Conservation (phyloP, 2,797 vertebrate genomes). For the Megaceryle alcyon region DNA sequence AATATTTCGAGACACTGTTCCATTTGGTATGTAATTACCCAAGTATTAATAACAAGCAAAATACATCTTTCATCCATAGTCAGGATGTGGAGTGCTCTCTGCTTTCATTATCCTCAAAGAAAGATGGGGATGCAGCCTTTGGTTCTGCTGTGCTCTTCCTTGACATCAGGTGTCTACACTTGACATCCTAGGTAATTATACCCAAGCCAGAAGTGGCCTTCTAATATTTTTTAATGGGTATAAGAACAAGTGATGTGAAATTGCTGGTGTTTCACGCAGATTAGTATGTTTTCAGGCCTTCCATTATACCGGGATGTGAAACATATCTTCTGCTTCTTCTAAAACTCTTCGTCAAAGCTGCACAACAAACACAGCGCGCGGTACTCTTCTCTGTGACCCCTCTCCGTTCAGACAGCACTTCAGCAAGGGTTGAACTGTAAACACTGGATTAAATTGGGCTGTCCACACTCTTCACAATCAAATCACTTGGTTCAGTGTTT, state of each 20-base stretch:
- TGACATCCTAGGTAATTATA: constrained; percentile 6
- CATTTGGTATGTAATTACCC: constrained; percentile 26
- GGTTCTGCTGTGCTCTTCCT: background rate
- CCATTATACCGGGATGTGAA: background rate
- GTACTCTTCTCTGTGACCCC: background rate
- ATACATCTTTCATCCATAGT: background rate
- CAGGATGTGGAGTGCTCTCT: background rate
- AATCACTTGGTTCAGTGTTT: background rate
- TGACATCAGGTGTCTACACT: background rate
- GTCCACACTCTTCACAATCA: background rate
- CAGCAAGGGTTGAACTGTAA: background rate
- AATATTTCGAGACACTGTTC: constrained; percentile 22
- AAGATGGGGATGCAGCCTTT: background rate
- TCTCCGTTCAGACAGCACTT: background rate
- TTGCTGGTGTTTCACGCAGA: background rate
- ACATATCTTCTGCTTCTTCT: background rate
- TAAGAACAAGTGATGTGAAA: background rate
- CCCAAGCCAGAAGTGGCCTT: background rate
- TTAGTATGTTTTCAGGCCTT: background rate
- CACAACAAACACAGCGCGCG: accelerated
- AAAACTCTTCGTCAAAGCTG: background rate
- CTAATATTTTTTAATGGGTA: background rate
- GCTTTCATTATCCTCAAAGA: background rate
- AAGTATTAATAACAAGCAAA: constrained; percentile 9
- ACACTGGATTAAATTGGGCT: background rate